A percentile compares a stretch with the other conserved stretches of the same genome.
Evolutionary conservation across 2,113 vertebrate species (phyloP).

Genomic region (Murina feae): DNA sequence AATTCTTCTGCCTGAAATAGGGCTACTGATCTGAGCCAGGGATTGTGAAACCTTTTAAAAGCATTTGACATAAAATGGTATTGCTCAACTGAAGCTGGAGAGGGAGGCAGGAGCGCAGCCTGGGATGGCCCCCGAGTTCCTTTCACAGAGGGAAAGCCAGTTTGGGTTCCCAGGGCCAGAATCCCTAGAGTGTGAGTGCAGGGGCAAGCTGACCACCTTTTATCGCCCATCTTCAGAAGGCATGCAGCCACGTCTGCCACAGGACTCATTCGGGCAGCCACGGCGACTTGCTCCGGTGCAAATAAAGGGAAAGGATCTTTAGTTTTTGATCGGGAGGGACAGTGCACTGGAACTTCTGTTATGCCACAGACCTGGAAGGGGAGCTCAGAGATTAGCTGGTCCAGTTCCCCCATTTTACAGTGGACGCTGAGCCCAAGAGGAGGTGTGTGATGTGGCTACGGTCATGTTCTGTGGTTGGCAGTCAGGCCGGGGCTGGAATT

Average conservation of each 20-base stretch:
- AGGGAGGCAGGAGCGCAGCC: not conserved
- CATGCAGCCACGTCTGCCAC: not conserved
- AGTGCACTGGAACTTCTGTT: not conserved
- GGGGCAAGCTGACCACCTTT: not conserved
- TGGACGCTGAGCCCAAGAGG: not conserved
- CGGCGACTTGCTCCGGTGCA: not conserved
- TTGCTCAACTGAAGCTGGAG: not conserved
- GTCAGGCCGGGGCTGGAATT: not conserved
- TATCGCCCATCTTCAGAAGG: not conserved
- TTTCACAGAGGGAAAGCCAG: not conserved
- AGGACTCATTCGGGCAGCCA: not conserved
- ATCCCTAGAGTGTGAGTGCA: not conserved
- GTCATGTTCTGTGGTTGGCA: not conserved
- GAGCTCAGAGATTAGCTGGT: not conserved
- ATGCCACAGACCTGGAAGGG: not conserved
- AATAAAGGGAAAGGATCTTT: not conserved
- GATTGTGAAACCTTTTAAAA: not conserved
- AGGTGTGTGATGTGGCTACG: rapidly evolving
- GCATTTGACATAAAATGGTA: not conserved
- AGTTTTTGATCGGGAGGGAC: not conserved
- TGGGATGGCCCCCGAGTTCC: not conserved
- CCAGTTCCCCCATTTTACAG: not conserved
- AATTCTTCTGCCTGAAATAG: not conserved
- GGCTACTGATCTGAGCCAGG: not conserved
- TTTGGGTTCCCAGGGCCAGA: not conserved